phyloP scores from a whole-genome alignment of 2,113 vertebrate species.

The Anarhynchus alexandrinus region DNA sequence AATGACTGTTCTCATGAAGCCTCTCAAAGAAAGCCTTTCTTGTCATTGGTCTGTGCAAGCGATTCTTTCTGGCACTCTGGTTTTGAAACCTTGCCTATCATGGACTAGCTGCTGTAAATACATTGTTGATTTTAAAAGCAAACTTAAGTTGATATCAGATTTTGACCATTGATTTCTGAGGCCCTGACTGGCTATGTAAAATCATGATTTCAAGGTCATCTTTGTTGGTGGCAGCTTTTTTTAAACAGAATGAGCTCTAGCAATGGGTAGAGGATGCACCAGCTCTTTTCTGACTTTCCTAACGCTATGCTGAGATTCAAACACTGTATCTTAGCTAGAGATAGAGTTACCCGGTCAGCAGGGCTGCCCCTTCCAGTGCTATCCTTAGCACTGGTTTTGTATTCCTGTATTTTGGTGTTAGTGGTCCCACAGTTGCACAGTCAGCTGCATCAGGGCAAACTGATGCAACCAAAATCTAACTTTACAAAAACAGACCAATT shows the following conservation, averaged over 20 bases:
- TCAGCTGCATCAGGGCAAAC: rapidly evolving
- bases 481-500: background rate
- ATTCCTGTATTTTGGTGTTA: rapidly evolving
- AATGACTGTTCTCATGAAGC: background rate
- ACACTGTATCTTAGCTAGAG: no score
- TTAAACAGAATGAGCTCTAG: background rate
- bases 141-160: background rate
- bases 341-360: background rate
- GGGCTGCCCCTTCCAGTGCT: background rate
- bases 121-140: background rate
- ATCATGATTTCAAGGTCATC: background rate
- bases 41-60: background rate
- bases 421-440: background rate
- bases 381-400: background rate
- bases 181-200: background rate
- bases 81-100: background rate
- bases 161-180: background rate
- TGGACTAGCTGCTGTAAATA: background rate
- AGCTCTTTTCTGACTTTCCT: background rate
- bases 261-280: background rate
- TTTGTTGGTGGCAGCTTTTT: background rate
- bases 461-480: background rate
- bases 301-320: background rate
- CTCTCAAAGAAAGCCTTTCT: background rate
- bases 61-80: background rate